phyloP scores from a whole-genome alignment of 2,113 vertebrate species.

The Melanocharis versteri region DNA sequence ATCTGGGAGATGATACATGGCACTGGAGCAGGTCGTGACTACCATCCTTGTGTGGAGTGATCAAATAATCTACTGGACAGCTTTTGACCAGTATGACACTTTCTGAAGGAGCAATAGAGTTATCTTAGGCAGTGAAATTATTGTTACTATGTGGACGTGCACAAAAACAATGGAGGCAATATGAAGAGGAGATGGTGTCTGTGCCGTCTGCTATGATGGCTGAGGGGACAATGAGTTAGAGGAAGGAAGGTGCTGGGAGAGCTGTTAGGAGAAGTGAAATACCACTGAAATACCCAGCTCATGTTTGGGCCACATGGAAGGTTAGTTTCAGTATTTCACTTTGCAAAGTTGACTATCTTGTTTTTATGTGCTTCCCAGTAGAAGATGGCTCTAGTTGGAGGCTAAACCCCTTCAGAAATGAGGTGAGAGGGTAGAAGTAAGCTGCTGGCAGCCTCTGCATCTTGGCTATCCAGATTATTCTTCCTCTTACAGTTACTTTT shows the following conservation, averaged over 20 bases:
- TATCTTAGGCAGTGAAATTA: not conserved
- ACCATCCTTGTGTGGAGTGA: not conserved
- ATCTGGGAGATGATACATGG: not conserved
- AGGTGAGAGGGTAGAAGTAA: not conserved
- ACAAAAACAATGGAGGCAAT: not conserved
- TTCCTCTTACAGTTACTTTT: not conserved
- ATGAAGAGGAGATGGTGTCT: not conserved
- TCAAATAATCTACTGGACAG: not conserved
- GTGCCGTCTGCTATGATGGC: accelerated
- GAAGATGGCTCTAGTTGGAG: not conserved
- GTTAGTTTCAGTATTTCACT: not conserved
- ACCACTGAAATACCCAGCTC: not conserved
- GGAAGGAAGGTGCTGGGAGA: not conserved
- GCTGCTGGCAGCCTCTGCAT: not conserved
- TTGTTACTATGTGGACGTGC: not conserved
- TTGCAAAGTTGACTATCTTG: accelerated
- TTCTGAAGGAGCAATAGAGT: not conserved
- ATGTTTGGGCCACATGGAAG: not conserved
- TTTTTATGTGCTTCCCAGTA: not conserved
- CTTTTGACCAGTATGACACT: not conserved
- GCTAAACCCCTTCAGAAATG: not conserved
- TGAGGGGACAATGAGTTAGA: not conserved
- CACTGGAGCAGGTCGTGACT: accelerated
- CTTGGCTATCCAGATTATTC: not conserved
- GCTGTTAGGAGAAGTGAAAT: not conserved